Conservation (phyloP, 2,797 vertebrate species). For the Ciconia nigra region DNA sequence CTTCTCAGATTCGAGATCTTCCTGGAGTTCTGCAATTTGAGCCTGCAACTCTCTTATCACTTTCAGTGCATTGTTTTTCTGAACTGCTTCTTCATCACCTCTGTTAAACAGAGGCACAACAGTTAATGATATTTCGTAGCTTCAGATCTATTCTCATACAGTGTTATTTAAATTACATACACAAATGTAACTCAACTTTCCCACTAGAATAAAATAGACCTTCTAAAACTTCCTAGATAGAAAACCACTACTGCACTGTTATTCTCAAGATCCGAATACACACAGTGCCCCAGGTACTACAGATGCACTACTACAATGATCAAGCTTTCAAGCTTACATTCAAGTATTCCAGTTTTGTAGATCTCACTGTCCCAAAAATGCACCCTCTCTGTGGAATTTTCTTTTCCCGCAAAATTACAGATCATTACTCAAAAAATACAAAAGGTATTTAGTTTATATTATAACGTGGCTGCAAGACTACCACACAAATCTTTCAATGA, state of each 20-base stretch:
- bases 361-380: neutral
- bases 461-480: neutral
- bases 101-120: constrained; percentile 66
- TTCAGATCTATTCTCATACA: neutral
- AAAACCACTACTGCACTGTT: neutral
- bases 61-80: constrained; percentile 93
- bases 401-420: neutral
- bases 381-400: neutral
- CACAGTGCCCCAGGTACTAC: neutral
- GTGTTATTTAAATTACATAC: accelerated
- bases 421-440: neutral
- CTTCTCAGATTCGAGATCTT: constrained; percentile 95
- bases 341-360: neutral
- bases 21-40: constrained; percentile 92
- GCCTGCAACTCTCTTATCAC: constrained; percentile 93
- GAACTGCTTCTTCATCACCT: constrained; percentile 88
- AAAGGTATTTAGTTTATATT: neutral
- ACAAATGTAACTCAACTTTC: neutral
- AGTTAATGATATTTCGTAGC: neutral
- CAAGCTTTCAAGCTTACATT: neutral
- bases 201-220: neutral
- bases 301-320: neutral
- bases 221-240: neutral
- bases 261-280: neutral
- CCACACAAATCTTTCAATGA: neutral